A percentile compares a stretch with the other conserved stretches of the same genome.
Evolutionary conservation across 2,113 vertebrate species (phyloP).

Genomic region (Myrmecobius fasciatus): DNA sequence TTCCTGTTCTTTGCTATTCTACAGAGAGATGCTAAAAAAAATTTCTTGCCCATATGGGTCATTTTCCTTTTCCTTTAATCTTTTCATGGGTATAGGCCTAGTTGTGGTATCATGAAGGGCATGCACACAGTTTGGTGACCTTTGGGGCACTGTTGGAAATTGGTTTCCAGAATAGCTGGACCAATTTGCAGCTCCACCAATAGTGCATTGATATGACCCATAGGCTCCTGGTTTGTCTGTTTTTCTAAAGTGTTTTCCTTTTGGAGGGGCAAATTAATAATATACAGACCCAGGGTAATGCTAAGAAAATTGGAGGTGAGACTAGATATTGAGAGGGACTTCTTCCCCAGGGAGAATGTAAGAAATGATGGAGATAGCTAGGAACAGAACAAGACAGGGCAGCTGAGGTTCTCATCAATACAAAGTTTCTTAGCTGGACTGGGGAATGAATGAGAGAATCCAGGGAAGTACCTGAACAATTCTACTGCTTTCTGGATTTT

Average conservation of each 20-base stretch:
- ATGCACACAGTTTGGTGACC: not conserved
- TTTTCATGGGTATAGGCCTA: not conserved
- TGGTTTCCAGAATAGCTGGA: not conserved
- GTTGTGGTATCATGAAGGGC: not conserved
- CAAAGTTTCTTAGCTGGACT: not conserved
- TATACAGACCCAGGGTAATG: not conserved
- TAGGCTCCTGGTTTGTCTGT: not conserved
- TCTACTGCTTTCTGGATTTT: conserved; percentile 4
- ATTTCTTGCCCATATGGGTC: not conserved
- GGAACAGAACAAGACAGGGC: not conserved
- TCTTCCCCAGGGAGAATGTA: conserved; percentile 13
- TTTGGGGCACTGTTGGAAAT: not conserved
- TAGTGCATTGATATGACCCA: not conserved
- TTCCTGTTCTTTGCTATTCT: not conserved
- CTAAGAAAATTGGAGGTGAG: conserved; percentile 39
- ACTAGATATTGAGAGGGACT: conserved; percentile 44
- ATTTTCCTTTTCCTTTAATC: not conserved
- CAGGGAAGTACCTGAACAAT: not conserved
- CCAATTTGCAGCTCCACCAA: not conserved
- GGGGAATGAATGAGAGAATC: conserved; percentile 29
- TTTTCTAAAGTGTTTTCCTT: not conserved
- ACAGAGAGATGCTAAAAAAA: not conserved
- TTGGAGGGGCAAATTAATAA: not conserved
- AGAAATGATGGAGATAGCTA: not conserved
- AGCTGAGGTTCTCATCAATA: conserved; percentile 18